phyloP scores from a whole-genome alignment of 1,140 invertebrate species.

The Nixonia krombeini region DNA sequence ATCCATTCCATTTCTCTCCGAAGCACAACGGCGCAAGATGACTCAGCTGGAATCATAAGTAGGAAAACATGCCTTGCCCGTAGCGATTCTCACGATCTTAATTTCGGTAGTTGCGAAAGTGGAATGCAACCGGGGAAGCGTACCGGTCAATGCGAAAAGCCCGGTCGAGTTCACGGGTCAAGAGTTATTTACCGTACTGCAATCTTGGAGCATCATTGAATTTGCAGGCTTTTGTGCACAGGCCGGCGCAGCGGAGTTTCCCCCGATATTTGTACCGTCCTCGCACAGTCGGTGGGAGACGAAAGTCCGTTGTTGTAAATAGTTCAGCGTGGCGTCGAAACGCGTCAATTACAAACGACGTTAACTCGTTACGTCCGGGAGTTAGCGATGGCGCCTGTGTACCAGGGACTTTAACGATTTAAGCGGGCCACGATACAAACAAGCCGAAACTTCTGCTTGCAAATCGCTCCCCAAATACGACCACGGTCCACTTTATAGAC shows the following conservation, averaged over 20 bases:
- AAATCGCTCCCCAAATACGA: conserved; percentile 26
- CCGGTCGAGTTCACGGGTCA: conserved; percentile 24
- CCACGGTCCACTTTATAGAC: conserved; percentile 22
- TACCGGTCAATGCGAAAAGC: no score
- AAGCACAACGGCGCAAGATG: conserved; percentile 1
- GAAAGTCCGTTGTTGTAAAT: conserved; percentile 25
- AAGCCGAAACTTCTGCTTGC: conserved; percentile 12
- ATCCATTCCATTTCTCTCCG: no score
- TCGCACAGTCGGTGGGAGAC: conserved; percentile 1
- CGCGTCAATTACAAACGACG: conserved; percentile 26
- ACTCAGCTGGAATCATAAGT: conserved; percentile 15
- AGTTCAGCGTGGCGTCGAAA: conserved; percentile 30
- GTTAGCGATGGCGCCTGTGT: conserved; percentile 20
- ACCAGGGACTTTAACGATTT: conserved; percentile 37
- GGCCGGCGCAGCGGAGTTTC: conserved; percentile 21
- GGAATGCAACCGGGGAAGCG: conserved; percentile 20
- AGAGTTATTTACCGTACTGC: conserved; percentile 37
- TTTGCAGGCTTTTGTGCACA: conserved; percentile 16
- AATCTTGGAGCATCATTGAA: no score
- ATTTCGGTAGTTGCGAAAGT: conserved; percentile 23
- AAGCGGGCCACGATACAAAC: conserved; percentile 34
- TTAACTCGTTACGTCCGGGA: conserved; percentile 32
- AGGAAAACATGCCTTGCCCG: conserved; percentile 25
- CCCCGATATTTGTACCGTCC: not conserved
- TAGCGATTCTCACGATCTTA: conserved; percentile 28